Percentiles rank a stretch among this genome's conserved stretches.
phyloP scores from a whole-genome alignment of 2,797 vertebrate genomes.

The Typhlichthys eigenmanni region DNA sequence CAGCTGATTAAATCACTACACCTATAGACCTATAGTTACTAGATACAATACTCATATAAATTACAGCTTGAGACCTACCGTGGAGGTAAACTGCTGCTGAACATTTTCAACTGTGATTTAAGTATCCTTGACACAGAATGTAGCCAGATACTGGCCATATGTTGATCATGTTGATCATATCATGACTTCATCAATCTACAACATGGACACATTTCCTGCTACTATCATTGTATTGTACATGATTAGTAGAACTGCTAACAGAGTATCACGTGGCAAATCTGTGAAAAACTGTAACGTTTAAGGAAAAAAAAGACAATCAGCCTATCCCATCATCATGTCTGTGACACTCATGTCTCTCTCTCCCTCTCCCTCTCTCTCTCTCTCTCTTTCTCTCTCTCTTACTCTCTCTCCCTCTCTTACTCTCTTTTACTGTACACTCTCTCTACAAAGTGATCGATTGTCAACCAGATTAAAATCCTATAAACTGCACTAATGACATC shows the following conservation, averaged over 20 bases:
- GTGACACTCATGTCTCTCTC: constrained; percentile 8
- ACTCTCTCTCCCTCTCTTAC: constrained; percentile 30
- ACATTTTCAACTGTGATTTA: no score
- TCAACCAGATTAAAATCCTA: constrained; percentile 82
- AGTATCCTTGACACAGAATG: background rate
- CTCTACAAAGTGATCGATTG: constrained; percentile 59
- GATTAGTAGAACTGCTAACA: constrained; percentile 45
- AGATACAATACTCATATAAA: no score
- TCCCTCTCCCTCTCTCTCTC: constrained; percentile 9
- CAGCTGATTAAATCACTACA: no score
- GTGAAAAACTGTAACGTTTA: constrained; percentile 48
- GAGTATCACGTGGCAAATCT: constrained; percentile 54
- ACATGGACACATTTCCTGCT: constrained; percentile 34
- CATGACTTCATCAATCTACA: constrained; percentile 4
- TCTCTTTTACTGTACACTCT: constrained; percentile 22
- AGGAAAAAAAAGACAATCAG: constrained; percentile 59
- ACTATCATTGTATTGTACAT: constrained; percentile 32
- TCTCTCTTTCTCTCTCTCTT: constrained; percentile 19
- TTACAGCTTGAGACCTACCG: no score
- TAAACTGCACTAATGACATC: constrained; percentile 83
- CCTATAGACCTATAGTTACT: no score
- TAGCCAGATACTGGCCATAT: background rate
- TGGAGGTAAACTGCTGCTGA: no score
- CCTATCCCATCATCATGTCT: constrained; percentile 55
- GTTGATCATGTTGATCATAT: no score